These are phyloP conservation scores for Megalurothrips usitatus DNA, from an alignment of 2,888 invertebrate genomes.

Conservation along the genomic window DNA sequence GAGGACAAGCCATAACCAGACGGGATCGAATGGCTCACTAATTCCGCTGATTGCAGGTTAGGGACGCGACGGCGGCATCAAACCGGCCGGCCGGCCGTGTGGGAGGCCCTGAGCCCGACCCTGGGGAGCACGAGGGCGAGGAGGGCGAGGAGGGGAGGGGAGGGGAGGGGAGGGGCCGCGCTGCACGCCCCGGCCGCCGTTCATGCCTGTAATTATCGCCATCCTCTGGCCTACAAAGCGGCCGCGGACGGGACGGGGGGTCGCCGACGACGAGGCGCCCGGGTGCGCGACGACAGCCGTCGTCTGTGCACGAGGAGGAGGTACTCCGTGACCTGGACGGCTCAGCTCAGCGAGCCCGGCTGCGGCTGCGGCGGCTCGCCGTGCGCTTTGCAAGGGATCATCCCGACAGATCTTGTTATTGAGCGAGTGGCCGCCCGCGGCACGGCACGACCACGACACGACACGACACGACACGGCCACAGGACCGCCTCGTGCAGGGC, in stretches of 20 bases:
- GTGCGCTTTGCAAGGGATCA: not conserved
- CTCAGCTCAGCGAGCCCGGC: too few relatives aligned
- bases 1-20: not conserved
- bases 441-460: not conserved
- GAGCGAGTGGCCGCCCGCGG: not conserved
- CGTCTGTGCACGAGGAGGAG: too few relatives aligned
- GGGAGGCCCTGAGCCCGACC: not conserved
- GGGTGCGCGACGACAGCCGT: too few relatives aligned
- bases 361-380: not conserved
- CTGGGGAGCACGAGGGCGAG: not conserved
- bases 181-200: not conserved
- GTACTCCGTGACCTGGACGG: too few relatives aligned
- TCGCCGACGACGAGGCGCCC: not conserved
- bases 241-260: not conserved
- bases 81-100: not conserved
- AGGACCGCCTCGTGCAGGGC: too few relatives aligned
- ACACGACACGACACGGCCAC: too few relatives aligned
- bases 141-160: too few relatives aligned
- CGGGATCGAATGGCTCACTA: not conserved
- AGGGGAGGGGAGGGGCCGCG: not conserved
- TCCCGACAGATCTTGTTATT: not conserved
- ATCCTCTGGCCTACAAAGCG: not conserved
- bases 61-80: not conserved
- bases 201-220: not conserved
- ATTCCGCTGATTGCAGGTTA: slow-evolving; percentile 1